phyloP scores from a whole-genome alignment of 2,797 vertebrate genomes.

The Sebastes oblongus region DNA sequence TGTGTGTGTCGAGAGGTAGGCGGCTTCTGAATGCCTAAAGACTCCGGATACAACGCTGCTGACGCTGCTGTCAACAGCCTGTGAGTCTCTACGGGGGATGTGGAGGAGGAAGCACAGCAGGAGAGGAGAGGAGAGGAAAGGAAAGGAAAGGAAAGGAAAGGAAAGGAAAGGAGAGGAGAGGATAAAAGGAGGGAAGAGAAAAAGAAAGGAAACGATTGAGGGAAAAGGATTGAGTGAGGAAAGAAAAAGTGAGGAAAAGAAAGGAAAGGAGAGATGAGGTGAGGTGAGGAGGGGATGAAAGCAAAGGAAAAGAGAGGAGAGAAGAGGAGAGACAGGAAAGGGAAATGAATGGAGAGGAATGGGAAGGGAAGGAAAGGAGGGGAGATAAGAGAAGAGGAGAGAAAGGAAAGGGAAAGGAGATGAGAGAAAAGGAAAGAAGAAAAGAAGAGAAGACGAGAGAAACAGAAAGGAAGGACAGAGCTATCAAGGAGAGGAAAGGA shows the following conservation, averaged over 20 bases:
- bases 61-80: background rate
- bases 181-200: background rate
- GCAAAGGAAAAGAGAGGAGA: background rate
- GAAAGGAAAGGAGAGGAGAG: too few species aligned
- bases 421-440: background rate
- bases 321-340: background rate
- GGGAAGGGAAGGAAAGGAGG: background rate
- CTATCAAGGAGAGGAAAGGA: background rate
- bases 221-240: background rate
- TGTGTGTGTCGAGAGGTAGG: background rate
- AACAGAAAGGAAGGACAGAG: too few species aligned
- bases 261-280: background rate
- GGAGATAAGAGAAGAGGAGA: rapidly evolving
- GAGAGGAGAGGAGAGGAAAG: background rate
- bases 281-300: too few species aligned
- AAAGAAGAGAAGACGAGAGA: background rate
- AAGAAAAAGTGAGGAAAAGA: background rate
- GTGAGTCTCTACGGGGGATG: background rate
- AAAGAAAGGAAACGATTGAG: background rate
- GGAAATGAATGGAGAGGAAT: background rate
- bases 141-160: background rate
- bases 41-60: background rate
- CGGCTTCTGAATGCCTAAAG: slow-evolving; percentile 23
- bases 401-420: background rate
- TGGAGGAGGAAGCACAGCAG: background rate